Evolutionary conservation across 2,888 invertebrate species (phyloP), one percentile per base, ranked within the genome.

Genomic region (Drosophila cognata): DNA sequence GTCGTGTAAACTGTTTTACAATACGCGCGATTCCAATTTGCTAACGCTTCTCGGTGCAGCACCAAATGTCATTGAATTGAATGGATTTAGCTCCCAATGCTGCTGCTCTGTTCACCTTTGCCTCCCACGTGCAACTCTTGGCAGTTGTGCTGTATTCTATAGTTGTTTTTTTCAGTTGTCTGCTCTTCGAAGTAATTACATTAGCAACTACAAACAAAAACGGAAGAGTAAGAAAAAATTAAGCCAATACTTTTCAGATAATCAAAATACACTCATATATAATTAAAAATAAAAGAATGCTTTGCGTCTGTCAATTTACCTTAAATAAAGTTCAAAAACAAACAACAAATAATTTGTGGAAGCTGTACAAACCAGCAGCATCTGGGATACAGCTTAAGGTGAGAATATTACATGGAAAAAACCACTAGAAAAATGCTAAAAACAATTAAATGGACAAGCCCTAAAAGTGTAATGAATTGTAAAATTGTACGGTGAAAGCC

Each of bases 401-500:
- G 5, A 21, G 11, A 43, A 43, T 29, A 2, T 28, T 13, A 28
- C 21, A 31, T 13, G 8, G 21, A 46, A 28, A 35, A 18, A n/a
- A n/a, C 31, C 11, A 1, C 7, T 10, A 36, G 25, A 16, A 36
- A 11, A 53, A 28, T 25, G 46, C 50, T 55, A 46, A 25, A 21
- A 41, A 65, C 64, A 74, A 64, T 74, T 71, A 52, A 69, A 71
- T 71, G 28, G 25, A 63, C 71, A 57, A 21, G 43, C 59, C 56
- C 66, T 75, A 36, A 75, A 61, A 59, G 64, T 66, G 71, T 43
- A 83, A 74, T 76, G 66, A 77, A 75, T 69, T 71, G 75, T 74
- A 38, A 63, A 71, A 74, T 70, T 70, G 35, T 63, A 35, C 51
- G 53, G 28, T 28, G 11, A 58, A 51, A 21, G 21, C 28, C 21